Base-by-base conservation (phyloP, 2,113 vertebrate genomes). In the Serilophus lunatus region DNA sequence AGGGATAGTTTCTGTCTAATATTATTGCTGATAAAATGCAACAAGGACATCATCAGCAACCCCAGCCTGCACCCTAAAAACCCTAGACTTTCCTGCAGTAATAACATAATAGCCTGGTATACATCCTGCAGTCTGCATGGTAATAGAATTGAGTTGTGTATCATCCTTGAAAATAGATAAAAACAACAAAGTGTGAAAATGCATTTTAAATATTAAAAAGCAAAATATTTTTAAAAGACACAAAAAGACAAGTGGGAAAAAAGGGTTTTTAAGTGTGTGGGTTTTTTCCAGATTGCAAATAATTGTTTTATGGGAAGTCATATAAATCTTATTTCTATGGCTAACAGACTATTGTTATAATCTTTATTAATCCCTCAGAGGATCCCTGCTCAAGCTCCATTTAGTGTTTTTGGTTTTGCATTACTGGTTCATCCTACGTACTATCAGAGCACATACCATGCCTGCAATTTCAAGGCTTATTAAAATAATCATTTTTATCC, bases 401-500 rank as follows among this genome's bases (percentile, higher is more conserved):
- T 96, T 96, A 95, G 71, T 89, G 75, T 59, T 86, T 95, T 70
- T 92, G 45, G n/a, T 47, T 97, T 96, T 96, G 47, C 81, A 90
- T 89, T 86, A 66, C 45, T 80, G 76, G 85, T 93, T 96, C 53
- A 50, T 45, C 68, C 64, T 82, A 82, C 24, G 1, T 72, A 88
- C 82, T 95, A 95, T 96, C 81, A 82, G 35, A 94, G 51, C 19
- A 54, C 75, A 95, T 90, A 92, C 92, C 70, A 61, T 94, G 84
- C 36, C 76, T 93, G 47, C 8, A 54, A 45, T 56, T 97, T 93
- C 92, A 86, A 75, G 24, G 53, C 84, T 59, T 91, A 96, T 96
- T 96, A 86, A 96, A 97, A 96, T 92, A 95, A 96, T 94, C 28
- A 92, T 96, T 95, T 96, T 97, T 83, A 93, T 93, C 85, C 26